Percentiles rank a stretch among this genome's conserved stretches.
These are phyloP conservation scores for Synergus umbraculus DNA, from an alignment of 2,888 invertebrate species.

Conservation along the genomic window DNA sequence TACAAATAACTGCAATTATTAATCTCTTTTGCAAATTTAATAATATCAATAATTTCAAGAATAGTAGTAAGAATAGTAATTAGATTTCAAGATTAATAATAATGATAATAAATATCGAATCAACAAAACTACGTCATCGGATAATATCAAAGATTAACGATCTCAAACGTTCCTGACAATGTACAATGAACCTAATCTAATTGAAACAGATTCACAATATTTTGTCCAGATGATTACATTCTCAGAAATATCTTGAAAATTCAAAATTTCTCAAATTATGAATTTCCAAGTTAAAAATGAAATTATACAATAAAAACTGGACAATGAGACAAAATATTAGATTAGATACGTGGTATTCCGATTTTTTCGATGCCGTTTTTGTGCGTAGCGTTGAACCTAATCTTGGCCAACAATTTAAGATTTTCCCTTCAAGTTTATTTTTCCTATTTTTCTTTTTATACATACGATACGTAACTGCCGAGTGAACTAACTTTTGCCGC, in stretches of 20 bases:
- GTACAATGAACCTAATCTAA: conserved; percentile 18
- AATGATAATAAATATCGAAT: conserved; percentile 50
- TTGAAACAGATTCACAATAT: conserved; percentile 11
- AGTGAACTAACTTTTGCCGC: not conserved
- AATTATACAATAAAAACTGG: not conserved
- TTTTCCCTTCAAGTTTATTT: conserved; percentile 1
- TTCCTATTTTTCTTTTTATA: not conserved
- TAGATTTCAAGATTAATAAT: conserved; percentile 45
- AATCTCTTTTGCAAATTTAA: conserved; percentile 36
- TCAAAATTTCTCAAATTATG: no score
- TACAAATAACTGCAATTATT: conserved; percentile 43
- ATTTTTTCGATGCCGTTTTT: conserved; percentile 41
- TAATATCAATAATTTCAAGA: conserved; percentile 47
- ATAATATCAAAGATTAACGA: conserved; percentile 20
- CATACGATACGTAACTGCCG: conserved; percentile 5
- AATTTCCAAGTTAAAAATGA: not conserved
- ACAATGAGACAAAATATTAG: not conserved
- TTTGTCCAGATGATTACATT: not conserved
- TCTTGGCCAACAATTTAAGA: conserved; percentile 34
- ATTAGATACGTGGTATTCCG: conserved; percentile 38
- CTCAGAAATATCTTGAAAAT: no score
- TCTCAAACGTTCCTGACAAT: not conserved
- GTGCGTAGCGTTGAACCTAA: conserved; percentile 39
- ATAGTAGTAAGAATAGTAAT: conserved; percentile 56
- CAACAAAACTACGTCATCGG: not conserved